Percentiles rank a stretch among this genome's conserved stretches.
Conservation (phyloP, 2,113 vertebrate genomes). For the Muscicapa adusta region DNA sequence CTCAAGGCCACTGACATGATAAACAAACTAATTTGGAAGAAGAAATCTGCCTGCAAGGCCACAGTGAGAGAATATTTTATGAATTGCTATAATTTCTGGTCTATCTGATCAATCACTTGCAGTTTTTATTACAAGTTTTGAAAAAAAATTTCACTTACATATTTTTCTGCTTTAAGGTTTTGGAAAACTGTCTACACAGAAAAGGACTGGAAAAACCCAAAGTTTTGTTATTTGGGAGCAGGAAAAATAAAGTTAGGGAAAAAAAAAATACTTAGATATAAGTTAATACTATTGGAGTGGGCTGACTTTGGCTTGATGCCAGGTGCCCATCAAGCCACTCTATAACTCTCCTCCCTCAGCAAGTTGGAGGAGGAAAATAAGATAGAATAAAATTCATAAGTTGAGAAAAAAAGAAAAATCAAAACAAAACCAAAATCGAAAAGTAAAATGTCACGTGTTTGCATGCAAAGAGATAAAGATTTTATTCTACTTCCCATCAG, state of each 20-base stretch:
- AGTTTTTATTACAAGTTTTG: neutral
- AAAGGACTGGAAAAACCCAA: neutral
- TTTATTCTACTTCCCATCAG: neutral
- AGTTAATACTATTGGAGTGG: neutral
- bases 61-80: neutral
- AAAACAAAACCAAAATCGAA: neutral
- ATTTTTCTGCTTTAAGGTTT: neutral
- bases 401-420: neutral
- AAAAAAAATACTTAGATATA: neutral
- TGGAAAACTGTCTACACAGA: neutral
- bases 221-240: neutral
- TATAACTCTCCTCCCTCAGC: neutral
- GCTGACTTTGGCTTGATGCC: neutral
- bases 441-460: neutral
- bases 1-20: neutral
- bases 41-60: neutral
- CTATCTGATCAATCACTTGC: neutral
- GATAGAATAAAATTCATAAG: neutral
- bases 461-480: neutral
- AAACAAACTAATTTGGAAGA: neutral
- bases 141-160: neutral
- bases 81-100: neutral
- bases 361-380: neutral
- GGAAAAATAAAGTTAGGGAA: neutral
- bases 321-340: neutral